Evolutionary conservation across 2,888 invertebrate species (phyloP), one percentile per base, ranked within the genome.

Genomic region (Oligia strigilis): DNA sequence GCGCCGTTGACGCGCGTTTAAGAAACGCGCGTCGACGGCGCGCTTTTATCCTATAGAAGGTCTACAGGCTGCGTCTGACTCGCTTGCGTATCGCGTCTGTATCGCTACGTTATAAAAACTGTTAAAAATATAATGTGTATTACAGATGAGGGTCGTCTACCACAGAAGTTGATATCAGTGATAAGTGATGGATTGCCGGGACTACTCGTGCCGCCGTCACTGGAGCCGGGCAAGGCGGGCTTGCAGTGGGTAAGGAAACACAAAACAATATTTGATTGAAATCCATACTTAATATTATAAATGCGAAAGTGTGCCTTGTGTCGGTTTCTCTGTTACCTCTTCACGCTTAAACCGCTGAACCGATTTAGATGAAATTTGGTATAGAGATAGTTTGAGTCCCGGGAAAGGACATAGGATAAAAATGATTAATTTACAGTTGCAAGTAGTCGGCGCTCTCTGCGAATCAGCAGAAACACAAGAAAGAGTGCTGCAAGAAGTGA

Each of bases 141-240:
- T 93, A 14, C 90, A 97, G 97, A 97, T 82, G 97, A 97, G 79
- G 96, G 96, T 40, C 91, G 95, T 0, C 84, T 97, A 1, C 96
- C 97, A 0, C 93, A 93, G 78, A 96, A 97, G 78, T 80, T 97
- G 87, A 91, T 95, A 88, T 85, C 93, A 0, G 94, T 95, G 8
- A 91, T 97, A 58, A 94, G 89, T 77, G 95, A 96, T 8, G 97
- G 96, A 0, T 85, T 97, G 2, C 95, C 96, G 0, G 94, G 93
- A 0, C 81, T 97, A 1, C 85, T 97, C 8, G 95, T 96, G 0
- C 96, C 97, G 0, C 96, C 97, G 0, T 82, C 95, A 0, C 83
- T 97, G 23, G 97, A 97, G 80, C 95, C 96, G 0, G 96, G 95
- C 0, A 96, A 96, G 80, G 93, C 95, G 1, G 97, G 97, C 0